These are phyloP conservation scores for Bicyclus anynana DNA, from an alignment of 1,140 invertebrate species.

Conservation along the genomic window DNA sequence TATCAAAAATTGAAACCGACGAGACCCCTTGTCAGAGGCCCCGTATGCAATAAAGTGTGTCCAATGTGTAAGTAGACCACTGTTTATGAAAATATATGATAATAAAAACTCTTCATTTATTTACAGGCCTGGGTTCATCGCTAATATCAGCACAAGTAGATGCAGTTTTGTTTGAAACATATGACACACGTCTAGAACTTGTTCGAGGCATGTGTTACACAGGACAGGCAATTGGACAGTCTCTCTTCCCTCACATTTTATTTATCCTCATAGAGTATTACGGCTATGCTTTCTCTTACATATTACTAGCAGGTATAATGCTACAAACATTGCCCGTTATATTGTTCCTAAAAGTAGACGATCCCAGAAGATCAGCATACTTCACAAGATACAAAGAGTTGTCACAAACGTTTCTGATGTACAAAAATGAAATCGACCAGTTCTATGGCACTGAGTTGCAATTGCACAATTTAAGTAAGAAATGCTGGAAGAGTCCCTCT, in stretches of 20 bases:
- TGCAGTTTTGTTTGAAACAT: constrained; percentile 66
- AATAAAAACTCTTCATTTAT: too few relatives aligned
- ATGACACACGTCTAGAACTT: constrained; percentile 53
- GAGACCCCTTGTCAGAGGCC: too few relatives aligned
- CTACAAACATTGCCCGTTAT: constrained; percentile 65
- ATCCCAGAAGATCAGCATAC: constrained; percentile 41
- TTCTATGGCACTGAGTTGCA: constrained; percentile 57
- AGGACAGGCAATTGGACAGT: constrained; percentile 65
- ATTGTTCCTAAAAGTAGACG: constrained; percentile 56
- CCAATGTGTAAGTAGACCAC: too few relatives aligned
- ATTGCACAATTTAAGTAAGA: constrained; percentile 61
- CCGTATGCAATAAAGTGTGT: too few relatives aligned
- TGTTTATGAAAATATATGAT: too few relatives aligned
- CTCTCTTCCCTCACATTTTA: constrained; percentile 65
- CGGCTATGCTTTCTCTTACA: constrained; percentile 52
- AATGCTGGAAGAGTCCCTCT: constrained; percentile 72
- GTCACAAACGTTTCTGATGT: constrained; percentile 57
- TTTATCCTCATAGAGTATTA: constrained; percentile 59
- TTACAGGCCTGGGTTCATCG: constrained; percentile 69
- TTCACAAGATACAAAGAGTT: constrained; percentile 59
- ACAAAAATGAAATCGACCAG: constrained; percentile 53
- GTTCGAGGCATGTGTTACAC: constrained; percentile 53
- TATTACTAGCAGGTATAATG: constrained; percentile 58
- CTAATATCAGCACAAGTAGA: constrained; percentile 68
- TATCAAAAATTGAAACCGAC: too few relatives aligned